A percentile compares a stretch with the other conserved stretches of the same genome.
These are phyloP conservation scores for Chrysoperla carnea DNA, from an alignment of 1,140 invertebrate genomes.

Conservation along the genomic window DNA sequence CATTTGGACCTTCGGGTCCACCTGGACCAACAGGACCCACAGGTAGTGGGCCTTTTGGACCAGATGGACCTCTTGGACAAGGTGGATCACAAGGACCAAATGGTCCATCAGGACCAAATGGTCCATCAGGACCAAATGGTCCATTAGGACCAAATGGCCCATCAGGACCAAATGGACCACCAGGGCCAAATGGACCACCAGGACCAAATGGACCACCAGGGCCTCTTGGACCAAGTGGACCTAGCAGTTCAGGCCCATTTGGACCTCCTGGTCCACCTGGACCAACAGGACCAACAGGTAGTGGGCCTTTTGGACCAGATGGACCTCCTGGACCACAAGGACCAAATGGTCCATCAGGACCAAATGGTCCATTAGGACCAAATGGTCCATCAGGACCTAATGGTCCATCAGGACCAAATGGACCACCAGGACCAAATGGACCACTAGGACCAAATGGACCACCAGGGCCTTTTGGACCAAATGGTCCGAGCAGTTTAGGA, in stretches of 20 bases:
- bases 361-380: background rate
- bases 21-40: background rate
- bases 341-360: too few species aligned
- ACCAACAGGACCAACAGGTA: background rate
- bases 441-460: background rate
- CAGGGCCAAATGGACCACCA: conserved; percentile 1
- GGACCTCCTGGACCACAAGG: background rate
- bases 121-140: background rate
- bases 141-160: conserved; percentile 2
- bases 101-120: conserved; percentile 2
- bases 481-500: background rate
- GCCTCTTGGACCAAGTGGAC: conserved; percentile 1
- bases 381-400: background rate
- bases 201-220: background rate
- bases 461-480: background rate
- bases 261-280: background rate
- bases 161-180: conserved; percentile 1
- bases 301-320: background rate
- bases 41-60: conserved; percentile 1
- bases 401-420: conserved; percentile 12
- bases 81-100: conserved; percentile 6
- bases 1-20: conserved; percentile 3
- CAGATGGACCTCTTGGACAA: conserved; percentile 5
- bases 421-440: conserved; percentile 1
- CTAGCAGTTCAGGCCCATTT: background rate